Evolutionary conservation across 1,140 invertebrate genomes (phyloP).

Genomic region (Lerema accius): DNA sequence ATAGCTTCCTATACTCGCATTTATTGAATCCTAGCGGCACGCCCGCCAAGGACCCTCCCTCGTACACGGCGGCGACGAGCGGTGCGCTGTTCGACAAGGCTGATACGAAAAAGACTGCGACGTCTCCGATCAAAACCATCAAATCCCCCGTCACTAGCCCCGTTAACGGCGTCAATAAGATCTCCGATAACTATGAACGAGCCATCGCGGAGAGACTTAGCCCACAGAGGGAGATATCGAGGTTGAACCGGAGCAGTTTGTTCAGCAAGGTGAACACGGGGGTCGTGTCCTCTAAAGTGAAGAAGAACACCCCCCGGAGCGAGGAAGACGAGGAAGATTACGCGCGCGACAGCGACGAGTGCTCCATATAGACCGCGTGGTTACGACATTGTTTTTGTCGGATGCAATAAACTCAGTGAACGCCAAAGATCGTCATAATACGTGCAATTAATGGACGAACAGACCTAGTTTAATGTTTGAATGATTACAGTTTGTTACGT

Average conservation of each 20-base stretch:
- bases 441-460: slow-evolving; percentile 51
- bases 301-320: slow-evolving; percentile 46
- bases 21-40: slow-evolving; percentile 64
- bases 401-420: slow-evolving; percentile 45
- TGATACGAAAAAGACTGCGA: slow-evolving; percentile 45
- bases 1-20: slow-evolving; percentile 79
- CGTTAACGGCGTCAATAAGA: slow-evolving; percentile 77
- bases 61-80: slow-evolving; percentile 66
- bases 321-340: slow-evolving; percentile 82
- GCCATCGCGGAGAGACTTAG: slow-evolving; percentile 70
- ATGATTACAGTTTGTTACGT: slow-evolving; percentile 33
- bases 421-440: slow-evolving; percentile 60
- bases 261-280: slow-evolving; percentile 78
- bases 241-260: slow-evolving; percentile 68
- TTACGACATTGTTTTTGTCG: slow-evolving; percentile 40
- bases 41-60: slow-evolving; percentile 68
- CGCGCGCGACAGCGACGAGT: slow-evolving; percentile 84
- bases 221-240: slow-evolving; percentile 64
- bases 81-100: slow-evolving; percentile 56
- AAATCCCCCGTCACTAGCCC: slow-evolving; percentile 69
- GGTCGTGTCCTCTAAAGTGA: slow-evolving; percentile 65
- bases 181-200: slow-evolving; percentile 79
- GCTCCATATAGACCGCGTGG: slow-evolving; percentile 74
- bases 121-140: slow-evolving; percentile 53
- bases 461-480: slow-evolving; percentile 27